Percentiles rank a stretch among this genome's conserved stretches.
phyloP scores from a whole-genome alignment of 2,113 vertebrate species.

The Labeo rohita region DNA sequence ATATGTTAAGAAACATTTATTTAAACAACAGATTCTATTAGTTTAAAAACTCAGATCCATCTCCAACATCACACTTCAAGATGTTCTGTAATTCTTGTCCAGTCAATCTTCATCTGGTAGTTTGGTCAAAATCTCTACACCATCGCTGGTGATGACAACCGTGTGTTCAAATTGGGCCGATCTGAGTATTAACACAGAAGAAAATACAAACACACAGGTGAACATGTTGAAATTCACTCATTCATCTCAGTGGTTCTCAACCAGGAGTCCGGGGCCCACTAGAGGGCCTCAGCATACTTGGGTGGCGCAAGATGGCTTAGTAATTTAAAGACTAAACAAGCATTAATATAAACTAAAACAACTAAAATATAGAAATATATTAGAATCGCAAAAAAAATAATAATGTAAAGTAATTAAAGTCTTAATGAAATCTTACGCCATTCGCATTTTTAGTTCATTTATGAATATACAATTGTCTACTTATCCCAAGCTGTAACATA shows the following conservation, averaged over 20 bases:
- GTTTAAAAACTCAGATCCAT: neutral
- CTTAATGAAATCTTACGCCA: neutral
- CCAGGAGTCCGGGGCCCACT: neutral
- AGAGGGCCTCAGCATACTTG: neutral
- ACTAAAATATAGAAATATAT: too few relatives aligned
- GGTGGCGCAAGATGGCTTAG: neutral
- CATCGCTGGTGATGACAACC: conserved; percentile 85
- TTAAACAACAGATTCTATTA: neutral
- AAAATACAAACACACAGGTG: conserved; percentile 16
- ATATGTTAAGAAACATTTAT: conserved; percentile 2
- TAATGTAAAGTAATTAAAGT: too few relatives aligned
- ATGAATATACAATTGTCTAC: neutral
- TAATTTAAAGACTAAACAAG: neutral
- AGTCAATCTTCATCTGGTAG: conserved; percentile 77
- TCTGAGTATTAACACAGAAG: conserved; percentile 68
- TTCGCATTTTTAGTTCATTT: neutral
- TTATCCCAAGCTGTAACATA: neutral
- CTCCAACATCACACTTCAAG: neutral
- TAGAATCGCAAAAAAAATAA: too few relatives aligned
- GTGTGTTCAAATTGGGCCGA: conserved; percentile 98
- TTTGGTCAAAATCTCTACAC: conserved; percentile 88
- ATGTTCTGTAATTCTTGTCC: conserved; percentile 37
- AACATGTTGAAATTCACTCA: conserved; percentile 2
- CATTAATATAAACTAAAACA: too few relatives aligned
- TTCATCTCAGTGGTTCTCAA: neutral